Evolutionary conservation across 2,888 invertebrate species (phyloP), one percentile per base, ranked within the genome.

Genomic region (Euzetes globulus): DNA sequence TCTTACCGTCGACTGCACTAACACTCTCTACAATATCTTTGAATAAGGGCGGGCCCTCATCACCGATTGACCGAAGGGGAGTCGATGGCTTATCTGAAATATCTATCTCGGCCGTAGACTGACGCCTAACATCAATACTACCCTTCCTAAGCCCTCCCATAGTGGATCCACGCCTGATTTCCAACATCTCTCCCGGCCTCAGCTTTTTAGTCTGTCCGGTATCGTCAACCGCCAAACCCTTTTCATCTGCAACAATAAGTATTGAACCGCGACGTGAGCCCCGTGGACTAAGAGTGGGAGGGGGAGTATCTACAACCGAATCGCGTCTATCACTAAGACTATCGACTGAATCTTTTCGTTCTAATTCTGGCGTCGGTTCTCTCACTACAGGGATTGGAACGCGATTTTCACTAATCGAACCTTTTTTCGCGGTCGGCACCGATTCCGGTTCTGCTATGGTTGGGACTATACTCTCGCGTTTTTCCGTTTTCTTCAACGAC

Each of bases 11-110:
- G 84, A 94, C 90, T 76, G 94, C 94, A 65, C 95, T 91, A 84
- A 97, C 95, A 82, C 91, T 96, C 82, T 94, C 93, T 83, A 94
- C 92, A 63, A 92, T 90, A 83, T 94, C 94, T 79, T 94, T 89
- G 83, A 96, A 95, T 79, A 88, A 87, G 17, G 84, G 82, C 55
- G 96, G 94, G 77, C 92, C 93, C 81, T 88, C 87, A 78, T 93
- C 94, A 25, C 78, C 78, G 73, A 88, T 83, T 78, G 91, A 87
- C 82, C 88, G 89, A 78, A 96, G 85, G 70, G 96, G 94, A 73
- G 94, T 92, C 72, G 92, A 93, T 63, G 92, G 90, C 83, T 92
- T 91, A 83, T 94, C 92, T 83, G 94, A 91, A 79, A 89, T 88
- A 72, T 77, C 75, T 25, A 75, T 45, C 70, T 77, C 77, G 1